Conservation (phyloP, 1,140 invertebrate species). For the Drosophila persimilis region DNA sequence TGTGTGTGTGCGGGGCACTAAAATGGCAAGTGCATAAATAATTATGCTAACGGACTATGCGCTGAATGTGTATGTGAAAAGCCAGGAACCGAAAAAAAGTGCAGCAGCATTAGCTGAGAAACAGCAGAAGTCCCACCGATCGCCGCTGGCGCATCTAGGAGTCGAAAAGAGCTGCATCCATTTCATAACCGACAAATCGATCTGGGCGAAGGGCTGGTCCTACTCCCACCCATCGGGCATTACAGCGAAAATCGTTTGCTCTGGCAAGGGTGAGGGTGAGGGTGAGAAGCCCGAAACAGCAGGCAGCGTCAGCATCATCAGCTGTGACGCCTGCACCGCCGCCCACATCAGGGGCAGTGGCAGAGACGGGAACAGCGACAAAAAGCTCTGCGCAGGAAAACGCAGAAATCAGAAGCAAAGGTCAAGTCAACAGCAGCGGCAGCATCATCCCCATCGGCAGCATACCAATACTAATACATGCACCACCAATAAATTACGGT, state of each 20-base stretch:
- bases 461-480: constrained; percentile 11
- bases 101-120: constrained; percentile 10
- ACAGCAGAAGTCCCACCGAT: constrained; percentile 4
- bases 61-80: constrained; percentile 35
- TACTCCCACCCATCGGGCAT: constrained; percentile 28
- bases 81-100: constrained; percentile 12
- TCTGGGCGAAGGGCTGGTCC: constrained; percentile 58
- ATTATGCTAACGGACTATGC: constrained; percentile 57
- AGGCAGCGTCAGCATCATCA: constrained; percentile 44
- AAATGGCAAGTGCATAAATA: constrained; percentile 70
- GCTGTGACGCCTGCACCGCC: constrained; percentile 44
- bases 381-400: constrained; percentile 50
- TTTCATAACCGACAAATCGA: constrained; percentile 75
- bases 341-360: constrained; percentile 11
- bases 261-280: constrained; percentile 21
- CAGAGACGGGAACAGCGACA: constrained; percentile 24
- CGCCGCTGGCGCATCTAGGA: constrained; percentile 29
- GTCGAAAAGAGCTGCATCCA: constrained; percentile 60
- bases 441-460: constrained; percentile 22
- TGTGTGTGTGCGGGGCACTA: constrained; percentile 36
- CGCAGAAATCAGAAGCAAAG: constrained; percentile 49
- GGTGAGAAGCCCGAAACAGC: constrained; percentile 30
- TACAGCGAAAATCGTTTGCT: constrained; percentile 53
- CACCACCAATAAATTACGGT: constrained; percentile 45
- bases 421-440: constrained; percentile 46